Percentiles rank a stretch among this genome's conserved stretches.
phyloP scores from a whole-genome alignment of 2,113 vertebrate genomes.

The Seriola aureovittata region DNA sequence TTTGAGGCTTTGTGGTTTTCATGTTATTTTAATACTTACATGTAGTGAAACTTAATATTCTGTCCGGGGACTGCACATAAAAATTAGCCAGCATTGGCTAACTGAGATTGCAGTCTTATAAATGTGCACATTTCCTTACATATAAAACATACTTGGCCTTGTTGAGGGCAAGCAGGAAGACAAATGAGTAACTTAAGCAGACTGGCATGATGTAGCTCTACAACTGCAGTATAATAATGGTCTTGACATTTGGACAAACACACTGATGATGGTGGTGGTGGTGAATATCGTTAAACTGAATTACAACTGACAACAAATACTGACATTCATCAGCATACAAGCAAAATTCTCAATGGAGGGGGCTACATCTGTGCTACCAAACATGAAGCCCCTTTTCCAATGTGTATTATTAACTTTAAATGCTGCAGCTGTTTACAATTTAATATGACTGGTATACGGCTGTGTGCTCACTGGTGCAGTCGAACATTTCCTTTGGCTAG shows the following conservation, averaged over 20 bases:
- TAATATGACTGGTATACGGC: conserved; percentile 34
- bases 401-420: conserved; percentile 58
- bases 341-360: conserved; percentile 39
- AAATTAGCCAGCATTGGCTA: conserved; percentile 31
- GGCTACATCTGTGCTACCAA: conserved; percentile 43
- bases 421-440: conserved; percentile 75
- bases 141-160: conserved; percentile 18
- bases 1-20: conserved; percentile 42
- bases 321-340: conserved; percentile 62
- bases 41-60: conserved; percentile 41
- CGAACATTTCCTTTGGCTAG: conserved; percentile 63
- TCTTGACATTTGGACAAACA: conserved; percentile 28
- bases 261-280: not conserved
- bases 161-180: not conserved
- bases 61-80: conserved; percentile 19
- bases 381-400: conserved; percentile 29
- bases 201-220: conserved; percentile 16
- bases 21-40: conserved; percentile 46
- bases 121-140: conserved; percentile 20
- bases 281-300: conserved; percentile 44
- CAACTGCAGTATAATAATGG: not conserved
- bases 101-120: conserved; percentile 22
- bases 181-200: conserved; percentile 23
- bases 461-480: conserved; percentile 32
- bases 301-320: conserved; percentile 58